phyloP scores from a whole-genome alignment of 64 coral and sea anemone genomes.

The Montipora foliosa region DNA sequence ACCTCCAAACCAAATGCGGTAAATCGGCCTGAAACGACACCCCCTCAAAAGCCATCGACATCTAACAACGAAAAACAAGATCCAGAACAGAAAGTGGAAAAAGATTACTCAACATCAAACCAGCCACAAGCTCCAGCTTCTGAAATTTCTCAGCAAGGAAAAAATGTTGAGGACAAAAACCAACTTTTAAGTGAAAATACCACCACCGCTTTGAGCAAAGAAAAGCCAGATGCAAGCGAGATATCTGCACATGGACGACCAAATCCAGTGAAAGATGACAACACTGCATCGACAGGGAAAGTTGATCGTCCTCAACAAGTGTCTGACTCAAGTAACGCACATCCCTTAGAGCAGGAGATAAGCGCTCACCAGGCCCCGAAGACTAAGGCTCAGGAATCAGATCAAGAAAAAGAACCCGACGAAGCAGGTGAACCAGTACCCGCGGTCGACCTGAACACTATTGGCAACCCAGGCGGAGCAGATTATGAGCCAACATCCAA shows the following conservation, averaged over 20 bases:
- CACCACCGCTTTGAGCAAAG: not conserved
- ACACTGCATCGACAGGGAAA: not conserved
- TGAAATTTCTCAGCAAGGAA: not conserved
- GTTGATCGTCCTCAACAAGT: not conserved
- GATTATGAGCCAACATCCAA: constrained; percentile 6
- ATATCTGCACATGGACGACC: not conserved
- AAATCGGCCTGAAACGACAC: not conserved
- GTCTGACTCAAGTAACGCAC: not conserved
- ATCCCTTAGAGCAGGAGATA: too few species aligned
- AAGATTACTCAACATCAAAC: not conserved
- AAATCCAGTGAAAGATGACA: not conserved
- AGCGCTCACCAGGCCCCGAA: not conserved
- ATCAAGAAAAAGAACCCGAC: not conserved
- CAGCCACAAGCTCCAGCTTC: not conserved
- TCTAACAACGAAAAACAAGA: constrained; percentile 11
- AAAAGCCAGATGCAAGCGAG: not conserved
- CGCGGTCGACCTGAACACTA: not conserved
- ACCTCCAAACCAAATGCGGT: not conserved
- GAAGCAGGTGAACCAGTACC: constrained; percentile 39
- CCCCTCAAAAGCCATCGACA: not conserved
- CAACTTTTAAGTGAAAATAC: not conserved
- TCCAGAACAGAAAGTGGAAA: not conserved
- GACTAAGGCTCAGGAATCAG: not conserved
- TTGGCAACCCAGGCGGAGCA: not conserved
- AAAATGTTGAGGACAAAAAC: not conserved